phyloP scores from a whole-genome alignment of 2,888 invertebrate species.

The Polylopha cassiicola region DNA sequence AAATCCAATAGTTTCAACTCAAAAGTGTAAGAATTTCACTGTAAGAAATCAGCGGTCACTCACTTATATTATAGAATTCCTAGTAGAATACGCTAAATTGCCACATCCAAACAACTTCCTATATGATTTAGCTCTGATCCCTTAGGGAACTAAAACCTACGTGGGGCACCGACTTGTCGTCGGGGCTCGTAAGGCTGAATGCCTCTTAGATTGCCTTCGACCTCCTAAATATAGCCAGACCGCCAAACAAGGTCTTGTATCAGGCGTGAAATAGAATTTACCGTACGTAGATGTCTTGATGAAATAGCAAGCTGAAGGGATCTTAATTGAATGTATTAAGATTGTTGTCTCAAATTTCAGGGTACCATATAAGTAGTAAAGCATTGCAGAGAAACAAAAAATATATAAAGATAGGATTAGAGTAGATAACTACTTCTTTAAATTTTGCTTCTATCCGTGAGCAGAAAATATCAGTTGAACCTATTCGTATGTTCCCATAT shows the following conservation, averaged over 20 bases:
- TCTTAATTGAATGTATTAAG: slow-evolving; percentile 43
- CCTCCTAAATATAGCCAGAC: slow-evolving; percentile 63
- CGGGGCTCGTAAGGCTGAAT: slow-evolving; percentile 59
- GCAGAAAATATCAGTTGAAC: no score
- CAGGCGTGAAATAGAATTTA: slow-evolving; percentile 59
- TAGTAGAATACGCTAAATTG: not conserved
- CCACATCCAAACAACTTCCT: slow-evolving; percentile 9
- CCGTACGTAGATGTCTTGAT: slow-evolving; percentile 29
- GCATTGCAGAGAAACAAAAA: no score
- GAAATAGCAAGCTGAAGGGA: slow-evolving; percentile 37
- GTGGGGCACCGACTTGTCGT: slow-evolving; percentile 54
- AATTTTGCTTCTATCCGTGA: no score
- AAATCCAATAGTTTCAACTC: no score
- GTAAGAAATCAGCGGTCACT: no score
- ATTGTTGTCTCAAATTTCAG: no score
- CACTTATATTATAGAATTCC: no score
- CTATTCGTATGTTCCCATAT: no score
- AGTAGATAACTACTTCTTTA: no score
- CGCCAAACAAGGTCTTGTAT: slow-evolving; percentile 62
- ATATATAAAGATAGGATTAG: no score
- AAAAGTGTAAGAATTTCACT: no score
- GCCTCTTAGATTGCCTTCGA: slow-evolving; percentile 69
- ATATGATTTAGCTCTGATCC: slow-evolving; percentile 37
- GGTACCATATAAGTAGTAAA: no score
- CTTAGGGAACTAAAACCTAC: slow-evolving; percentile 64